Evolutionary conservation across 2,888 invertebrate species (phyloP).

Genomic region (Steromphala cineraria): DNA sequence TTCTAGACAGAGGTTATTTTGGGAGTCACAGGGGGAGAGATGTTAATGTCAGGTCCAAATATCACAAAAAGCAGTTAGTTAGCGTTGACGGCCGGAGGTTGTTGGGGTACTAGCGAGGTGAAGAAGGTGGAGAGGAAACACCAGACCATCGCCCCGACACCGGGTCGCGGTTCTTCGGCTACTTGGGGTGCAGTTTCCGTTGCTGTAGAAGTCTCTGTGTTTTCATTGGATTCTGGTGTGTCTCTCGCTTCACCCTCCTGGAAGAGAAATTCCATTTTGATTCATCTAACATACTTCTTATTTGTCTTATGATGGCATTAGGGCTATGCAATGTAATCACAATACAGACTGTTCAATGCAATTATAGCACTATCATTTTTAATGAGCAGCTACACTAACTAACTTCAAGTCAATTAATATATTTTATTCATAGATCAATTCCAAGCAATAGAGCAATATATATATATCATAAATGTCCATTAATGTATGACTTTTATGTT

Average conservation of each 20-base stretch:
- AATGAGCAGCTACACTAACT: too few species aligned
- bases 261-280: background rate
- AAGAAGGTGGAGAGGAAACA: constrained; percentile 95
- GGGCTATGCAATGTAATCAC: too few species aligned
- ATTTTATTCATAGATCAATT: too few species aligned
- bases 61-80: constrained; percentile 45
- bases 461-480: too few species aligned
- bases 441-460: too few species aligned
- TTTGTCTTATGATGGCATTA: too few species aligned
- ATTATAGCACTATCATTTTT: too few species aligned
- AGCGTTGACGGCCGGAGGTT: constrained; percentile 79
- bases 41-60: background rate
- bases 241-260: constrained; percentile 29
- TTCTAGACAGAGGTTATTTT: too few species aligned
- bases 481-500: too few species aligned
- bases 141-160: constrained; percentile 86
- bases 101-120: constrained; percentile 93
- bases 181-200: constrained; percentile 24
- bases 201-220: constrained; percentile 20
- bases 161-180: constrained; percentile 78
- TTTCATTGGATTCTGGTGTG: constrained; percentile 25
- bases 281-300: too few species aligned
- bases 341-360: too few species aligned
- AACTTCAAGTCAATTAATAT: too few species aligned
- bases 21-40: background rate